Evolutionary conservation across 2,113 vertebrate genomes (phyloP).

Genomic region (Lucifuga dentata): DNA sequence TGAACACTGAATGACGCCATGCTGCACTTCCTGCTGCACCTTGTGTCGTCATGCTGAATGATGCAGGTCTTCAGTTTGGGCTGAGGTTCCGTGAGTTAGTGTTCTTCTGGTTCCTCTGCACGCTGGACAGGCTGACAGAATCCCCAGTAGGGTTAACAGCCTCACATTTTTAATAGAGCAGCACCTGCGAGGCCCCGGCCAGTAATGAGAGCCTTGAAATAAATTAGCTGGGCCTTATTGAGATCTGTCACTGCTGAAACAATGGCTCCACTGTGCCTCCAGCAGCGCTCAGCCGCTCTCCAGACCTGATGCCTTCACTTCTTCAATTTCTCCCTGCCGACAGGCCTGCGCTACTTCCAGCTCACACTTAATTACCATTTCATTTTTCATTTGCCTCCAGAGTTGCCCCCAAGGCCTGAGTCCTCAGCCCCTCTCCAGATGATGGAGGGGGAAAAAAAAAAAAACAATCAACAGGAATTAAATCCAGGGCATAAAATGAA

Average conservation of each 20-base stretch:
- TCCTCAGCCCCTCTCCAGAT: constrained; percentile 29
- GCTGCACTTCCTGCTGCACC: too few relatives aligned
- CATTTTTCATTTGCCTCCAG: constrained; percentile 76
- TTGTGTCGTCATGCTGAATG: too few relatives aligned
- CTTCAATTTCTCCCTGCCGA: constrained; percentile 54
- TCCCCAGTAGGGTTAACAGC: too few relatives aligned
- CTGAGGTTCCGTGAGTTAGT: too few relatives aligned
- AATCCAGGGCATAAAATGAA: constrained; percentile 39
- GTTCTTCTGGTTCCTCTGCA: too few relatives aligned
- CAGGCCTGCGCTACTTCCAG: constrained; percentile 53
- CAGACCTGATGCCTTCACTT: constrained; percentile 52
- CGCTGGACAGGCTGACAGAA: too few relatives aligned
- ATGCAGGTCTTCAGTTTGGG: too few relatives aligned
- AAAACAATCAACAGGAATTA: constrained; percentile 49
- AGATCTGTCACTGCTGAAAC: constrained; percentile 73
- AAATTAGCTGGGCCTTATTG: constrained; percentile 86
- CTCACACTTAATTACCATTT: constrained; percentile 77
- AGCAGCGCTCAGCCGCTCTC: constrained; percentile 19
- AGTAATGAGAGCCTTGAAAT: constrained; percentile 87
- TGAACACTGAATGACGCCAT: too few relatives aligned
- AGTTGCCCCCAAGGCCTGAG: constrained; percentile 39
- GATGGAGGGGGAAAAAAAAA: constrained; percentile 32
- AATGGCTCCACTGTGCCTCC: constrained; percentile 64
- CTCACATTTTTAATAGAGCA: constrained; percentile 87
- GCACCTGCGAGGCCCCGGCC: constrained; percentile 78